These are phyloP conservation scores for Chloebia gouldiae DNA, from an alignment of 2,113 vertebrate genomes.

Conservation along the genomic window DNA sequence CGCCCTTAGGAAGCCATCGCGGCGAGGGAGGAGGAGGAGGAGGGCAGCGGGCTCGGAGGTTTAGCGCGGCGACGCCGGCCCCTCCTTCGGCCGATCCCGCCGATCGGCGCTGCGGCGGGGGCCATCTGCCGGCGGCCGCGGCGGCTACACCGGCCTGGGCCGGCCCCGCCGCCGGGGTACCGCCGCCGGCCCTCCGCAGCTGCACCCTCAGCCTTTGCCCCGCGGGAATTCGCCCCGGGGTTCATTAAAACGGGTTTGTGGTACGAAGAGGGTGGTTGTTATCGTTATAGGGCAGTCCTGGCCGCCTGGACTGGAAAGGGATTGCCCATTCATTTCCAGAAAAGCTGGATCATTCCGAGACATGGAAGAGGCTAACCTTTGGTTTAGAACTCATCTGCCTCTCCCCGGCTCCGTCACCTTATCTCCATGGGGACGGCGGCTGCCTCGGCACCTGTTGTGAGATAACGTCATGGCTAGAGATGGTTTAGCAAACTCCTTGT, in stretches of 20 bases:
- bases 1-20: not conserved
- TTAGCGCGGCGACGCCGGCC: not conserved
- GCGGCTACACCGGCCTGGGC: not conserved
- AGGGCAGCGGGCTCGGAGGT: not conserved
- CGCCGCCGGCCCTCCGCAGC: not conserved
- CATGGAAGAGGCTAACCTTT: not conserved
- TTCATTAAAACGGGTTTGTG: not conserved
- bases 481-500: not conserved
- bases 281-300: not conserved
- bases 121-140: constrained; percentile 50
- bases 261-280: not conserved
- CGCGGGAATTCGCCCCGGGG: not conserved
- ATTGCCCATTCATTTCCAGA: not conserved
- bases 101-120: not conserved
- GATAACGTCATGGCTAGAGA: not conserved
- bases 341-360: not conserved
- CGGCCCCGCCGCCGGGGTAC: not conserved
- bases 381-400: not conserved
- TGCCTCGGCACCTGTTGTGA: not conserved
- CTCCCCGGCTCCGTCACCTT: not conserved
- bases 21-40: not conserved
- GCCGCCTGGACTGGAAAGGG: not conserved
- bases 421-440: not conserved
- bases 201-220: not conserved
- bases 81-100: not conserved